These are phyloP conservation scores for Phenganax subtilis DNA, from an alignment of 92 coral and sea anemone species.

Conservation along the genomic window DNA sequence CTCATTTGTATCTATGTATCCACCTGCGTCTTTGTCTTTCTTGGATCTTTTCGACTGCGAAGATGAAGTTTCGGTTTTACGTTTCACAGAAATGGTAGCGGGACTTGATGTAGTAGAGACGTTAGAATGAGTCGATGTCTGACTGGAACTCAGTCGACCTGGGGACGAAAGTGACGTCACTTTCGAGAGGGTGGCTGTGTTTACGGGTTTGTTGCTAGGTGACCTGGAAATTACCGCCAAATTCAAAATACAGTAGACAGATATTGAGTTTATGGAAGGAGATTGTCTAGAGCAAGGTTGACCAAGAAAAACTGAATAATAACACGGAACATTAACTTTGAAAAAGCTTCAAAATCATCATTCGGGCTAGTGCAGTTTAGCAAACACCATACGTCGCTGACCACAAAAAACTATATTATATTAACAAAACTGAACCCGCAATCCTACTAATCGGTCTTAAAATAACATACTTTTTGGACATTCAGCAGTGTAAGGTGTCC, in stretches of 20 bases:
- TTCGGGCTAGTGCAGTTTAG: no score
- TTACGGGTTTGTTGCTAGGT: constrained; percentile 38
- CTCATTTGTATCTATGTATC: not conserved
- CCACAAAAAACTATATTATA: no score
- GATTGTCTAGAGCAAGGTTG: not conserved
- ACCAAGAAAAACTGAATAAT: not conserved
- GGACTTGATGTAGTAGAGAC: constrained; percentile 58
- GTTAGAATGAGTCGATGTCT: constrained; percentile 42
- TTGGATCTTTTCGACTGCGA: constrained; percentile 66
- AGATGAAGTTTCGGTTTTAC: constrained; percentile 59
- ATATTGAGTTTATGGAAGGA: no score
- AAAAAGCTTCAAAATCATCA: no score
- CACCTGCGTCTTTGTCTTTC: constrained; percentile 63
- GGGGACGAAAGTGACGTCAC: constrained; percentile 42
- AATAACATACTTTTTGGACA: no score
- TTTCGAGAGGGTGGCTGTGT: constrained; percentile 47
- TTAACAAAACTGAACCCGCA: no score
- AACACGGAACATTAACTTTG: no score
- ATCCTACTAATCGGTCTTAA: no score
- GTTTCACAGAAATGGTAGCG: constrained; percentile 69
- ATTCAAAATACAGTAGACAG: not conserved
- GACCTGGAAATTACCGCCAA: constrained; percentile 12
- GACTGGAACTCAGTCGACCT: constrained; percentile 14
- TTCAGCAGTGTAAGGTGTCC: no score
- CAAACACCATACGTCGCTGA: no score